Evolutionary conservation across 2,797 vertebrate species (phyloP).

Genomic region (Eulemur mongoz): DNA sequence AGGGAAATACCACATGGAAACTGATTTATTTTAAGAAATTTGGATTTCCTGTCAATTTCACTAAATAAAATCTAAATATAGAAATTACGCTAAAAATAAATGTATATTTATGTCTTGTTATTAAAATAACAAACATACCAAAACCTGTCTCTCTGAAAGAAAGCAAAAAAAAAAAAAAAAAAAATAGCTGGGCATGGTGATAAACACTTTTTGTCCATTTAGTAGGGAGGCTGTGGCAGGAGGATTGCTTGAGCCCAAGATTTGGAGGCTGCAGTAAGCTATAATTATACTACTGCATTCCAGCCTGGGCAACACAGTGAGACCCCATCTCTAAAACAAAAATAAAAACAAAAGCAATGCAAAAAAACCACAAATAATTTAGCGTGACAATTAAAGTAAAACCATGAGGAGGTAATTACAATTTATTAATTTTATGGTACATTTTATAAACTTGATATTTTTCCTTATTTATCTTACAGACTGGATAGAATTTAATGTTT

Average conservation of each 20-base stretch:
- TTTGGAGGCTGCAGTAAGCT: no score
- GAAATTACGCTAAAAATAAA: neutral
- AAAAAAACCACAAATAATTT: neutral
- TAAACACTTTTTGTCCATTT: no score
- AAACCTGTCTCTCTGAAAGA: no score
- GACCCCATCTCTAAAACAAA: no score
- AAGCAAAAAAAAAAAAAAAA: no score
- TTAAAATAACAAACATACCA: neutral
- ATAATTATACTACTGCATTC: no score
- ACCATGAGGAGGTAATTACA: neutral
- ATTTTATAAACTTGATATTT: neutral
- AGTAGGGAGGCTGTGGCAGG: no score
- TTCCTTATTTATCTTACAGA: neutral
- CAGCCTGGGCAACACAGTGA: no score
- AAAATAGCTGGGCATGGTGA: no score
- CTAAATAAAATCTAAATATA: neutral
- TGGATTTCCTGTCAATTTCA: neutral
- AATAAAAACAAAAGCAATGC: no score
- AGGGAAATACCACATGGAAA: neutral
- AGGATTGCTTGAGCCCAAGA: no score
- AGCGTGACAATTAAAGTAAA: neutral
- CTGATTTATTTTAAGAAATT: neutral
- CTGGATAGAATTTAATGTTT: neutral
- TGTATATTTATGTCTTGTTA: neutral
- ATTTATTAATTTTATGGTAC: neutral